Percentiles rank a stretch among this genome's conserved stretches.
phyloP scores from a whole-genome alignment of 2,797 vertebrate genomes.

The Anguilla marmorata region DNA sequence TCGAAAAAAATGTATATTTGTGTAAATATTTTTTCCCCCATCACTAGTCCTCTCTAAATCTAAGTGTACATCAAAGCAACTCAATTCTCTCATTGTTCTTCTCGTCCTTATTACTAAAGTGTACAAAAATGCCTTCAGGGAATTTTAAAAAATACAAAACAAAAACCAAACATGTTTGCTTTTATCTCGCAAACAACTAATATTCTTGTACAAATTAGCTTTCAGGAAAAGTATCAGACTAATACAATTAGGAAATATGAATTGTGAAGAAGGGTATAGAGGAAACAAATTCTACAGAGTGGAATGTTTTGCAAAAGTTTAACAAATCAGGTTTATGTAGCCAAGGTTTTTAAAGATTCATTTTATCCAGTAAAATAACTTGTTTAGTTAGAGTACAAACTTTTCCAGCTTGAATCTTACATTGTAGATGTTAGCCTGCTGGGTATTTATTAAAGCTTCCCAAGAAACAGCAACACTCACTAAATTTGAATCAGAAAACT shows the following conservation, averaged over 20 bases:
- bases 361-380: not conserved
- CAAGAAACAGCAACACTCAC: too few species aligned
- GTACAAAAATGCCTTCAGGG: constrained; percentile 72
- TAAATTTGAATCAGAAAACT: too few species aligned
- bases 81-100: constrained; percentile 58
- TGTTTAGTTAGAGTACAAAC: not conserved
- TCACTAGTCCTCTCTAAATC: constrained; percentile 73
- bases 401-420: not conserved
- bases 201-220: constrained; percentile 75
- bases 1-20: constrained; percentile 54
- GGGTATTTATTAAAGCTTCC: too few species aligned
- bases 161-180: constrained; percentile 78
- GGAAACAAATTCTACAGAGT: not conserved
- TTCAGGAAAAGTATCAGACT: constrained; percentile 54
- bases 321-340: not conserved
- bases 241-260: not conserved
- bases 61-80: constrained; percentile 79
- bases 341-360: not conserved
- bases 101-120: constrained; percentile 77
- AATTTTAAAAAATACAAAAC: constrained; percentile 60
- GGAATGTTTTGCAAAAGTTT: not conserved
- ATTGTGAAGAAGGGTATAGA: not conserved
- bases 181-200: constrained; percentile 77
- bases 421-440: not conserved
- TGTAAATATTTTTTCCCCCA: constrained; percentile 64